These are phyloP conservation scores for Loriculus beryllinus DNA, from an alignment of 2,797 vertebrate genomes.

Conservation along the genomic window DNA sequence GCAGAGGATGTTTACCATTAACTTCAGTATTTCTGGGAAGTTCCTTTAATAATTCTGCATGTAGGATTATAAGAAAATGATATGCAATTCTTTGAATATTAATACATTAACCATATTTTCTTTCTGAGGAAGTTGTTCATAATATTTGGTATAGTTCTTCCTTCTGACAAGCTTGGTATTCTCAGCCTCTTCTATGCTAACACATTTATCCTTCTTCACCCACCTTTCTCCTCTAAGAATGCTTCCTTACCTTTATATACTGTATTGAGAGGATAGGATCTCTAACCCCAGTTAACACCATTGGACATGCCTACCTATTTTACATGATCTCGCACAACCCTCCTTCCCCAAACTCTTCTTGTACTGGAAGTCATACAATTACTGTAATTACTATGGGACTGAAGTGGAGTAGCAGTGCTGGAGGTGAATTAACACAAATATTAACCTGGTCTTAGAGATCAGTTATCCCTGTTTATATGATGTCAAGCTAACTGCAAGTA, in stretches of 20 bases:
- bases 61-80: neutral
- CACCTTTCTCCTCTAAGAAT: neutral
- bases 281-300: neutral
- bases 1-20: neutral
- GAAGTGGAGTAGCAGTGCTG: neutral
- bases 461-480: neutral
- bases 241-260: neutral
- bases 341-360: neutral
- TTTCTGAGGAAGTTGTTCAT: neutral
- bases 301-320: neutral
- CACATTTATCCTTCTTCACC: neutral
- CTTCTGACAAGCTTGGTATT: neutral
- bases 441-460: neutral
- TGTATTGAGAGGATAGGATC: neutral
- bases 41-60: neutral
- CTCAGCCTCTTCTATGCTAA: neutral
- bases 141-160: neutral
- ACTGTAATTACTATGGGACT: neutral
- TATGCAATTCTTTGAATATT: neutral
- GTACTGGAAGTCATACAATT: neutral
- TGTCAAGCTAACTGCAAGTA: fast-evolving
- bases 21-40: neutral
- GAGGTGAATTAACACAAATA: neutral
- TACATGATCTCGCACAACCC: neutral
- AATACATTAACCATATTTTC: neutral